Conservation (phyloP, 2,797 vertebrate species). For the Onychomys arenicola region DNA sequence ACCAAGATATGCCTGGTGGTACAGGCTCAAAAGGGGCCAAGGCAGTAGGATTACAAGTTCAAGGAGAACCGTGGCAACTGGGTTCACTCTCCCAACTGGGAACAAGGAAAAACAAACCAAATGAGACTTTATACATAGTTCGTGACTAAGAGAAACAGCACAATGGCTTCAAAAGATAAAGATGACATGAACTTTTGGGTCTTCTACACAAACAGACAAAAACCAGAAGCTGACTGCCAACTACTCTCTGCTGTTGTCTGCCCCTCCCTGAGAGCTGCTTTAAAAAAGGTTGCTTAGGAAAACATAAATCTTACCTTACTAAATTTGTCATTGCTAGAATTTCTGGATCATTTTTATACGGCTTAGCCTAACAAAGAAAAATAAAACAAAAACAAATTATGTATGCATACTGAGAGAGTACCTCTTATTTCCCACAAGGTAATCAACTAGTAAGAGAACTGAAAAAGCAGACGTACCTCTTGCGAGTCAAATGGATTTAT, state of each 20-base stretch:
- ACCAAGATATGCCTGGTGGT: not conserved
- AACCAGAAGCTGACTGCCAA: constrained; percentile 5
- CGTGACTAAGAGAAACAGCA: not conserved
- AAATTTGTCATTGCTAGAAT: constrained; percentile 99
- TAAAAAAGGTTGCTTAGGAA: constrained; percentile 71
- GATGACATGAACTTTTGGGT: not conserved
- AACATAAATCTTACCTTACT: constrained; percentile 95
- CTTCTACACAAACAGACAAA: constrained; percentile 48
- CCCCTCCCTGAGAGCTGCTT: not conserved
- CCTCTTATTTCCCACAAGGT: constrained; percentile 51
- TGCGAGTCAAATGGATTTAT: constrained; percentile 99
- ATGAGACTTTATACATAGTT: constrained; percentile 47
- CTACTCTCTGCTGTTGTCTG: constrained; percentile 10
- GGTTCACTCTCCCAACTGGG: not conserved
- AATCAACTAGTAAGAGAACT: constrained; percentile 46
- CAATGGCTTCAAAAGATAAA: constrained; percentile 54
- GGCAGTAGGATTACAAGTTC: not conserved
- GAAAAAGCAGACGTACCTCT: constrained; percentile 88
- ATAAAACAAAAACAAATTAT: constrained; percentile 73
- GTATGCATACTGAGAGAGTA: constrained; percentile 55
- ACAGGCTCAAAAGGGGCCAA: not conserved
- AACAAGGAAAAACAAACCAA: not conserved
- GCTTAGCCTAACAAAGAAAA: constrained; percentile 94
- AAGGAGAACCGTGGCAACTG: not conserved
- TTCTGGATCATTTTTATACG: constrained; percentile 99